Percentiles rank a stretch among this genome's conserved stretches.
Evolutionary conservation across 2,888 invertebrate species (phyloP).

Genomic region (Aphidius colemani): DNA sequence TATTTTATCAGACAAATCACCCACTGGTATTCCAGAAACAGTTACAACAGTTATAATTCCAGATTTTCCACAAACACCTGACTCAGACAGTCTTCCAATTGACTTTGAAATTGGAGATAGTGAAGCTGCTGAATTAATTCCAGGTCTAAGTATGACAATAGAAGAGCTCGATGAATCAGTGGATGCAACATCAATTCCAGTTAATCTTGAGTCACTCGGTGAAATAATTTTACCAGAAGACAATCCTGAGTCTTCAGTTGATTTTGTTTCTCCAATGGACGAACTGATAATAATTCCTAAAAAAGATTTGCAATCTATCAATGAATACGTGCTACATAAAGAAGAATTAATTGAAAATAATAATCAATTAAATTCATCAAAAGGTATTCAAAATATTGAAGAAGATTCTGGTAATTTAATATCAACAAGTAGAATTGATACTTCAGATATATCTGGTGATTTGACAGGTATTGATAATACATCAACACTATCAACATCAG

Average conservation of each 20-base stretch:
- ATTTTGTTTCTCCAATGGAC: conserved; percentile 33
- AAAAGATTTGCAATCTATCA: conserved; percentile 49
- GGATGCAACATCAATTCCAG: conserved; percentile 4
- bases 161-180: conserved; percentile 1
- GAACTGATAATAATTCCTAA: conserved; percentile 38
- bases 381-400: conserved; percentile 27
- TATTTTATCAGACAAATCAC: conserved; percentile 52
- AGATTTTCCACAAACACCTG: conserved; percentile 25
- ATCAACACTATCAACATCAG: conserved; percentile 38
- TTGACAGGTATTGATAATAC: conserved; percentile 22
- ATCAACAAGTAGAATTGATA: background rate
- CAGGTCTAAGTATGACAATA: conserved; percentile 15
- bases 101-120: conserved; percentile 28
- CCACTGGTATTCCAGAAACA: conserved; percentile 51
- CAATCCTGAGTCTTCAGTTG: conserved; percentile 40
- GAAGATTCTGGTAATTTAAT: conserved; percentile 4
- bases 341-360: conserved; percentile 30
- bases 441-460: conserved; percentile 22
- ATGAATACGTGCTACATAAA: conserved; percentile 39
- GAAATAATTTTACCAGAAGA: conserved; percentile 17
- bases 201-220: background rate
- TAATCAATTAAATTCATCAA: conserved; percentile 9
- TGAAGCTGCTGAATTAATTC: no score
- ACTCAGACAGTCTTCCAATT: conserved; percentile 28
- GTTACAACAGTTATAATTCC: conserved; percentile 55